phyloP scores from a whole-genome alignment of 2,113 vertebrate genomes.

The Spea multiplicata region DNA sequence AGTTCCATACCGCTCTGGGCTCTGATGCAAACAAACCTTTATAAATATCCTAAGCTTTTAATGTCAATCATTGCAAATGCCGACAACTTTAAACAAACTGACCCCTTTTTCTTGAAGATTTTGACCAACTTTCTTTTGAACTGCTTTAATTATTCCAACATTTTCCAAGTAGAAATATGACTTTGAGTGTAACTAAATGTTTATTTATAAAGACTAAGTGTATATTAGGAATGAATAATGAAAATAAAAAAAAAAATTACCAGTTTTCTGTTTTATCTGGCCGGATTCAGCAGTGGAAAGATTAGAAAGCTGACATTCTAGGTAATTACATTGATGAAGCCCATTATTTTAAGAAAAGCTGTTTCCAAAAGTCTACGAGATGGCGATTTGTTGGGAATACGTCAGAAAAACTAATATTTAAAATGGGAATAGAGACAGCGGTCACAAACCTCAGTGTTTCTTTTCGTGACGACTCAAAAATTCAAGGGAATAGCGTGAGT shows the following conservation, averaged over 20 bases:
- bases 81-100: constrained; percentile 55
- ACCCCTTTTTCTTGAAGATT: constrained; percentile 53
- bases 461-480: constrained; percentile 44
- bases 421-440: constrained; percentile 53
- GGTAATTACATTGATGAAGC: constrained; percentile 59
- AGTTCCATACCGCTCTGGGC: constrained; percentile 44
- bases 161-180: constrained; percentile 45
- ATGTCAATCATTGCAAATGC: constrained; percentile 56
- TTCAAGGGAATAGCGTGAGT: constrained; percentile 47
- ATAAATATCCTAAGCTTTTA: constrained; percentile 52
- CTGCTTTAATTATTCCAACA: constrained; percentile 48
- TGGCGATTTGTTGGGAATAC: constrained; percentile 50
- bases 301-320: constrained; percentile 52
- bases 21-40: constrained; percentile 32
- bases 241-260: constrained; percentile 17
- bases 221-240: constrained; percentile 9
- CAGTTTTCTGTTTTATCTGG: constrained; percentile 62
- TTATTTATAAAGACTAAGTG: constrained; percentile 40
- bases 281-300: constrained; percentile 54
- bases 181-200: constrained; percentile 6
- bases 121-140: constrained; percentile 40
- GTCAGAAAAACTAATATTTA: constrained; percentile 59
- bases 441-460: constrained; percentile 42
- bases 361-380: constrained; percentile 54
- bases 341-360: constrained; percentile 57